Evolutionary conservation across 2,113 vertebrate genomes (phyloP).

Genomic region (Labeo catla): DNA sequence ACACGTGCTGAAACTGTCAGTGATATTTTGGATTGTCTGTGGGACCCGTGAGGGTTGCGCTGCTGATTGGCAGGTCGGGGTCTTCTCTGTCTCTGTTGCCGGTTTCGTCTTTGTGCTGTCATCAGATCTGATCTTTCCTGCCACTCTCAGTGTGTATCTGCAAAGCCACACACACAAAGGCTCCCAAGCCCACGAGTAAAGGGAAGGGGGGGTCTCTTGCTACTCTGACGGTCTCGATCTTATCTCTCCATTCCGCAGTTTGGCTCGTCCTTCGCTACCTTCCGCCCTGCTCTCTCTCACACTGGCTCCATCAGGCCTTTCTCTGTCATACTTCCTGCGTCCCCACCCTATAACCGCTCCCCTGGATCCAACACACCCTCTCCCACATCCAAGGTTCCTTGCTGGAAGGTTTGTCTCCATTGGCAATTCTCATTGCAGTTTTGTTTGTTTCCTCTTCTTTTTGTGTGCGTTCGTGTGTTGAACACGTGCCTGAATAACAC

Average conservation of each 20-base stretch:
- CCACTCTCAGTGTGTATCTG: neutral
- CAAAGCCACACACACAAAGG: constrained; percentile 23
- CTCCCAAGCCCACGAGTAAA: neutral
- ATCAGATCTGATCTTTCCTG: constrained; percentile 34
- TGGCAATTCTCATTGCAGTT: constrained; percentile 65
- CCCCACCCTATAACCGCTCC: constrained; percentile 79
- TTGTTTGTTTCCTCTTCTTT: constrained; percentile 55
- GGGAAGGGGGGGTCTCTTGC: neutral
- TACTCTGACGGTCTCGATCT: constrained; percentile 55
- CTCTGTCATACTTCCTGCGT: constrained; percentile 82
- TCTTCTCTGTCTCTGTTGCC: constrained; percentile 7
- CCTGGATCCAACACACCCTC: constrained; percentile 79
- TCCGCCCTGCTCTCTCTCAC: constrained; percentile 81
- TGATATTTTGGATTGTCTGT: constrained; percentile 1
- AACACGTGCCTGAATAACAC: constrained; percentile 36
- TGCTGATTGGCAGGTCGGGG: constrained; percentile 13
- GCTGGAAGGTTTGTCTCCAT: constrained; percentile 84
- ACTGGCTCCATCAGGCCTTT: constrained; percentile 80
- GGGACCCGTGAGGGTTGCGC: neutral
- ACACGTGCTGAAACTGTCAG: constrained; percentile 6
- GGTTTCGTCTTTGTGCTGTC: constrained; percentile 5
- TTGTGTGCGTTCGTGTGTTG: constrained; percentile 40
- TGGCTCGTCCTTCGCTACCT: constrained; percentile 82
- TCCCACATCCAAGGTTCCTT: constrained; percentile 83
- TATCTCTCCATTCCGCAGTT: constrained; percentile 82